Base-by-base conservation (phyloP, 2,888 invertebrate genomes). In the Parnassius glacialis region DNA sequence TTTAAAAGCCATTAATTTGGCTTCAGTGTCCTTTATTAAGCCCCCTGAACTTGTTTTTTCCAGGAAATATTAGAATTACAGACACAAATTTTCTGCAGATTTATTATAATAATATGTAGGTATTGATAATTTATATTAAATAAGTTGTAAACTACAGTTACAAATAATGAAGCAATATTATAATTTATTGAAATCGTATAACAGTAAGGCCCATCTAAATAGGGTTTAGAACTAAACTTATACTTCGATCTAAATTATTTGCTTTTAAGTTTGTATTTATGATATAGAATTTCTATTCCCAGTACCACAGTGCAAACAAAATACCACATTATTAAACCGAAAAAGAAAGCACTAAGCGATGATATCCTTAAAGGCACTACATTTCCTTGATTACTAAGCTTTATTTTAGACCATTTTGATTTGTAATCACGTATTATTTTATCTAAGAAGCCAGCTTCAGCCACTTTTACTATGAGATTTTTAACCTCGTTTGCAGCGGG, bases 301-400 rank as follows among this genome's bases (percentile, higher is more conserved):
- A 84, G 69, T 51, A 82, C 62, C 3, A 79, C 3, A 3, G 56
- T 64, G 64, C 80, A 80, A 44, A 80, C 45, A 2, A 71, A 12
- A 66, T 76, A 75, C 70, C 76, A 68, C 2, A 74, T 1, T 3
- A 67, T 61, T 44, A 86, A 69, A 3, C 74, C 78, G 61, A 78
- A 79, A 52, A 85, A 85, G 61, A 79, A 81, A 1, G 79, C 78
- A 47, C 73, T 72, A 1, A 84, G 48, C 45, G 68, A 73, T 2
- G 65, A 48, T 57, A 84, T 68, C 56, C 70, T 68, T 42, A 86
- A 62, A 2, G 80, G 66, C 11, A 66, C 65, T 12, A 42, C 52
- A 0, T 63, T 61, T 20, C 63, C 65, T 12, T 25, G 56, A 11
- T 57, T 61, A 51, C 52, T 60, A 53, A 55, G 62, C n/a, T 7